phyloP scores from a whole-genome alignment of 2,888 invertebrate species.

The Tipula vernalis region DNA sequence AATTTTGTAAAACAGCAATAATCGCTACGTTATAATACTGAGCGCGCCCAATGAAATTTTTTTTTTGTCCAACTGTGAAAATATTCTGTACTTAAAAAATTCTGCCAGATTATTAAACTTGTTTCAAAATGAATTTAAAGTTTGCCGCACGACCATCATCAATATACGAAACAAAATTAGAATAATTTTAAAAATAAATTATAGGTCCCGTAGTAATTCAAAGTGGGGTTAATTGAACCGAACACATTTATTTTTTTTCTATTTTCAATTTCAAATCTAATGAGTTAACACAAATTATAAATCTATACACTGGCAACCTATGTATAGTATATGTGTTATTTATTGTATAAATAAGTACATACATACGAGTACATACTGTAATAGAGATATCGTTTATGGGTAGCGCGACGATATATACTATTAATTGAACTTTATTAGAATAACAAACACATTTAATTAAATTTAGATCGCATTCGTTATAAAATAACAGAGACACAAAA shows the following conservation, averaged over 20 bases:
- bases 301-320: neutral
- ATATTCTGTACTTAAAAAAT: no score
- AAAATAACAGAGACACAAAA: neutral
- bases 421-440: neutral
- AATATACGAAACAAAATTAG: neutral
- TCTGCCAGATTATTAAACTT: neutral
- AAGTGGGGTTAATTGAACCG: neutral
- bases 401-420: neutral
- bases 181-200: neutral
- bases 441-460: neutral
- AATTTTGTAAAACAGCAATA: no score
- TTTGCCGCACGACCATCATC: neutral
- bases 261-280: neutral
- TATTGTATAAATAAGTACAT: neutral
- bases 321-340: neutral
- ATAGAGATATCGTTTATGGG: neutral
- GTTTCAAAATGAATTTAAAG: neutral
- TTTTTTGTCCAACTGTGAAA: no score
- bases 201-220: neutral
- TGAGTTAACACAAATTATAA: neutral
- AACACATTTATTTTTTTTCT: neutral
- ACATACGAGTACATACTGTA: no score
- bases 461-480: neutral
- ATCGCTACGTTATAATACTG: no score
- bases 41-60: no score